Evolutionary conservation across 2,888 invertebrate genomes (phyloP), one percentile per base, ranked within the genome.

Genomic region (Pristionchus exspectatus): DNA sequence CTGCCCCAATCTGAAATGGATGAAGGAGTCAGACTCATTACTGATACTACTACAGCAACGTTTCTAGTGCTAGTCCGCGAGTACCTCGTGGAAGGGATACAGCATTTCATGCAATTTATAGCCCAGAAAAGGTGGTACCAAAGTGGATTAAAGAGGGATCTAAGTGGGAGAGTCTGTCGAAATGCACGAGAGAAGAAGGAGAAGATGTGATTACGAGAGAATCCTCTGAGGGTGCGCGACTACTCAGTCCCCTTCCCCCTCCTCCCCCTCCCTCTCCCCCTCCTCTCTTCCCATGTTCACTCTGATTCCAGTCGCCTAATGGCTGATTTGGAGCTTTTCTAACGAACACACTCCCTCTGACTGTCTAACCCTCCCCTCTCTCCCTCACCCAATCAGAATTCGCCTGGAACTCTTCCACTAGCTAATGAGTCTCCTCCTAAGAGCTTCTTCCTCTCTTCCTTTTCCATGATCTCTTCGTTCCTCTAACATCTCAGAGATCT

Each of bases 351-450:
- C 44, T 44, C 44, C 74, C 77, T 38, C 33, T 33, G 5, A 3
- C 77, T 77, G 3, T 74, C 30, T 30, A 12, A 0, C 69, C 14
- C 69, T 74, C 74, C 38, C 38, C 16, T 74, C 74, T n/a, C 44
- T 33, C 72, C 12, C 44, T 21, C n/a, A 21, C 50, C 81, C 81
- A 81, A 81, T 81, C 81, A 81, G 81, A 81, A 81, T 81, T 81
- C 50, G n/a, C 50, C 50, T 27, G 18, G 33, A 33, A 72, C n/a
- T 12, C 81, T 74, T 38, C 38, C 7, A 24, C 27, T 27, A 54
- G 81, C 81, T 81, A 54, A 81, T 81, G 81, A 81, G 81, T 81
- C 81, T 81, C 38, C 74, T 81, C 81, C 81, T 81, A 81, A 81
- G 81, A 81, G 50, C 38, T 30, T 30, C 72, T 44, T 18, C n/a